phyloP scores from a whole-genome alignment of 2,888 invertebrate genomes.

The Cheiracanthium punctorium region DNA sequence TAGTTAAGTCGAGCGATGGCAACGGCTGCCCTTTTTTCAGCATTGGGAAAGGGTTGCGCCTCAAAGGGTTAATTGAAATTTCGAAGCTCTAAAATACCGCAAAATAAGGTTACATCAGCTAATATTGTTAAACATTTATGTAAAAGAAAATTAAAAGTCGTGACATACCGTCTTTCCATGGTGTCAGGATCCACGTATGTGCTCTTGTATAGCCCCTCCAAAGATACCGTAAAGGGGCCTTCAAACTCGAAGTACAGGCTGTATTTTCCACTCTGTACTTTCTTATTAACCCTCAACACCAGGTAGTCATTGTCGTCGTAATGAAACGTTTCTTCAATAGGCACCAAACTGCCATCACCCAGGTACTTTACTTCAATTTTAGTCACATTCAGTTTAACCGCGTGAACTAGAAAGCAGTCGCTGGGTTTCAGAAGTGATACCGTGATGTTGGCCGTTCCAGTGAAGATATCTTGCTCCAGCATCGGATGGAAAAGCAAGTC shows the following conservation, averaged over 20 bases:
- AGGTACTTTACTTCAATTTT: slow-evolving; percentile 73
- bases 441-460: slow-evolving; percentile 79
- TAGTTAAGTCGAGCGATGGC: too few relatives aligned
- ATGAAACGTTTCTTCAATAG: slow-evolving; percentile 74
- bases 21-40: too few relatives aligned
- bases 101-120: too few relatives aligned
- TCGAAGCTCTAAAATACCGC: too few relatives aligned
- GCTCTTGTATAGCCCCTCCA: slow-evolving; percentile 85
- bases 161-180: slow-evolving; percentile 47
- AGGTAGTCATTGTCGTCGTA: slow-evolving; percentile 77
- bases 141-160: too few relatives aligned
- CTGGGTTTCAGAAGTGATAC: slow-evolving; percentile 75
- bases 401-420: slow-evolving; percentile 79
- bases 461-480: slow-evolving; percentile 79
- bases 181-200: slow-evolving; percentile 77
- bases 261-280: slow-evolving; percentile 77
- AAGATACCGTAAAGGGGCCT: slow-evolving; percentile 82
- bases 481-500: slow-evolving; percentile 83
- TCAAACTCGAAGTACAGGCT: slow-evolving; percentile 80
- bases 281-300: slow-evolving; percentile 75
- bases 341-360: slow-evolving; percentile 61
- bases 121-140: too few relatives aligned
- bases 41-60: too few relatives aligned
- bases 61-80: too few relatives aligned
- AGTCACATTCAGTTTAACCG: slow-evolving; percentile 80